These are phyloP conservation scores for Liodrosophila aerea DNA, from an alignment of 2,888 invertebrate genomes.

Conservation along the genomic window DNA sequence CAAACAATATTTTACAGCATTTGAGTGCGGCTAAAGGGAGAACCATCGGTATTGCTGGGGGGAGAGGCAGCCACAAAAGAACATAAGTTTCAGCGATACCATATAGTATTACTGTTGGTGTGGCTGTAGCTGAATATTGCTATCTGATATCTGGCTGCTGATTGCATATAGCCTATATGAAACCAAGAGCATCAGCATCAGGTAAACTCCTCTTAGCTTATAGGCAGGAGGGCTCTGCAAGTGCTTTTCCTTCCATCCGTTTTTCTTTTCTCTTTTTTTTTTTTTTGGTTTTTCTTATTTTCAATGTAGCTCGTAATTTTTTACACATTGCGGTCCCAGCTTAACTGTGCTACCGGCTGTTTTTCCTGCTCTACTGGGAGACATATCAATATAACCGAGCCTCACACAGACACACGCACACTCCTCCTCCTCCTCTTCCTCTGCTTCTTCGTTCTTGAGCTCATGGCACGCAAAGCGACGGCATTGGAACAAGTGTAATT, in stretches of 20 bases:
- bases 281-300: slow-evolving; percentile 38
- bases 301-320: slow-evolving; percentile 76
- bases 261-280: slow-evolving; percentile 12
- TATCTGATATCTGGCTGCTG: slow-evolving; percentile 3
- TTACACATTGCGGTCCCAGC: slow-evolving; percentile 80
- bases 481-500: slow-evolving; percentile 62
- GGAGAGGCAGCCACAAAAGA: neutral
- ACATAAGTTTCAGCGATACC: slow-evolving; percentile 78
- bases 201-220: too few species aligned
- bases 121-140: neutral
- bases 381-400: slow-evolving; percentile 76
- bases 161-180: slow-evolving; percentile 16
- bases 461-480: slow-evolving; percentile 56
- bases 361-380: slow-evolving; percentile 79
- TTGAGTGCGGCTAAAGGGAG: neutral
- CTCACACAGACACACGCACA: slow-evolving; percentile 18
- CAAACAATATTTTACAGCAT: slow-evolving; percentile 18
- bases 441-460: neutral
- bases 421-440: neutral
- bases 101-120: slow-evolving; percentile 78
- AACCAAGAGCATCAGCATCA: slow-evolving; percentile 27
- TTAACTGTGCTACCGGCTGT: slow-evolving; percentile 70
- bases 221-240: neutral
- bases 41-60: neutral
- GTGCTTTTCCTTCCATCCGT: slow-evolving; percentile 5